A percentile compares a stretch with the other conserved stretches of the same genome.
These are phyloP conservation scores for Prunella strophiata DNA, from an alignment of 2,797 vertebrate species.

Conservation along the genomic window DNA sequence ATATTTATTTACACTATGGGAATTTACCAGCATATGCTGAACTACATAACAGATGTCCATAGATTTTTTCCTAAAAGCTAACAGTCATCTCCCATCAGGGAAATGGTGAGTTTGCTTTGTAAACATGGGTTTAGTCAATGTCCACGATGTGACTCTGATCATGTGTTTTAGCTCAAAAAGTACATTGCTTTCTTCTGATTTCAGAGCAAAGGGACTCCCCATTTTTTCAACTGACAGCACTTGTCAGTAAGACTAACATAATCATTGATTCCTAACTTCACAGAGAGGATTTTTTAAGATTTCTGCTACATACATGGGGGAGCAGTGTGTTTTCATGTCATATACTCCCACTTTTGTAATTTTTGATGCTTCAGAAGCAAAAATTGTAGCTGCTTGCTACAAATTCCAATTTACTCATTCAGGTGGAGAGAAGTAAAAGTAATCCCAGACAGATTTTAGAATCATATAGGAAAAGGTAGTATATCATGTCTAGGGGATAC, in stretches of 20 bases:
- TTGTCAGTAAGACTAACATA: not conserved
- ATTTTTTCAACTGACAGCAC: not conserved
- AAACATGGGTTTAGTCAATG: not conserved
- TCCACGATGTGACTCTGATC: not conserved
- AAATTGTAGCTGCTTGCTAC: not conserved
- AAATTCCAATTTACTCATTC: not conserved
- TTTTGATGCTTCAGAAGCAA: not conserved
- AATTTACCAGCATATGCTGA: not conserved
- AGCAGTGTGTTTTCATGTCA: not conserved
- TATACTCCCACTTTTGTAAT: not conserved
- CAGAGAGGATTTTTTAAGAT: not conserved
- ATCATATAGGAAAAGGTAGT: not conserved
- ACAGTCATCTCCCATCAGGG: not conserved
- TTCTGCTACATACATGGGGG: not conserved
- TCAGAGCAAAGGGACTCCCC: not conserved
- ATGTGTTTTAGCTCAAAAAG: not conserved
- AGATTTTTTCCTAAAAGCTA: not conserved
- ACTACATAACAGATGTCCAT: not conserved
- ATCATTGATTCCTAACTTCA: not conserved
- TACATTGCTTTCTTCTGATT: conserved; percentile 4
- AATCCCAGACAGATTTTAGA: not conserved
- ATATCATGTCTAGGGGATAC: not conserved
- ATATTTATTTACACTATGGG: not conserved
- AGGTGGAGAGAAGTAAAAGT: not conserved
- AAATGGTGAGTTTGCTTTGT: conserved; percentile 10